Evolutionary conservation across 2,888 invertebrate genomes (phyloP), one percentile per base, ranked within the genome.

Genomic region (Eretmocerus hayati): DNA sequence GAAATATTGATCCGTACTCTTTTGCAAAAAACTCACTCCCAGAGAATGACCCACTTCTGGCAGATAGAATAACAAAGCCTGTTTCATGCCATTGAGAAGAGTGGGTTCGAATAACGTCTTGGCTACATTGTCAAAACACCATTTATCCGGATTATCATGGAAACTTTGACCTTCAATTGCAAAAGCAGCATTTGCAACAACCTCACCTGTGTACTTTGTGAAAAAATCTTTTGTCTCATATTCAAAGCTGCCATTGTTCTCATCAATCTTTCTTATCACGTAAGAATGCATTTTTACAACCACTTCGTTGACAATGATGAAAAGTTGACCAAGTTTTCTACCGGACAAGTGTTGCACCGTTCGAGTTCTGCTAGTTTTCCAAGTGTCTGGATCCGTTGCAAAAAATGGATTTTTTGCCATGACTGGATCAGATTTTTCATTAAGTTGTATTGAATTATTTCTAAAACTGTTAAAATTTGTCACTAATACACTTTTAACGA

Each of bases 121-220:
- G 13, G 54, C 55, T n/a, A 58, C 33, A 2, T 39, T 18, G 1
- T 45, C 31, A 15, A 62, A 57, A 1, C 60, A 51, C 11, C 46
- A 11, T 0, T 55, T 46, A 1, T 52, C 42, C 1, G 45, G 42
- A 4, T 57, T 46, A 2, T 62, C 59, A 0, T 56, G 50, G 51
- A 64, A 67, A n/a, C 59, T 58, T 18, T 56, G 46, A 4, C 65
- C 66, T 33, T 65, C 59, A 5, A 62, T 50, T 1, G 63, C 63
- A 15, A 66, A 55, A 0, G 60, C 65, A 1, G 56, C 53, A 6
- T 53, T 55, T 0, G 65, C 60, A 0, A 63, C 60, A 0, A 65
- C 50, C 22, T 67, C 64, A 0, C 59, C 59, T 0, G 66, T 66
- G 42, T 57, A 62, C 20, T 49, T 53, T 2, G 54, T 33, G 13